Base-by-base conservation (phyloP, 2,797 vertebrate genomes). In the Aplochiton taeniatus region DNA sequence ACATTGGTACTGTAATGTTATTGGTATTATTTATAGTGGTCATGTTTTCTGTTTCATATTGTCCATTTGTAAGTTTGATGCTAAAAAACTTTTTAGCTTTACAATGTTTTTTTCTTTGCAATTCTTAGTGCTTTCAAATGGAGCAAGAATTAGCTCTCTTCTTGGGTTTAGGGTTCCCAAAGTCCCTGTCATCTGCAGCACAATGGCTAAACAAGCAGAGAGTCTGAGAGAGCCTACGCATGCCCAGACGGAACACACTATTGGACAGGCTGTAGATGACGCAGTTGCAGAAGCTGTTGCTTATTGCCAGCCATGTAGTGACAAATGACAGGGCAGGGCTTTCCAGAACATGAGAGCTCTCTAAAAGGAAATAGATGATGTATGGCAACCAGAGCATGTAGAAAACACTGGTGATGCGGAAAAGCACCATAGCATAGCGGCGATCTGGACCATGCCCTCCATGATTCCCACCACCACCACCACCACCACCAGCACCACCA, bases 221-320 rank as follows among this genome's bases (percentile, higher is more conserved):
- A 0, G 96, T 96, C 91, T 96, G 93, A 0, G 97, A 98, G 43
- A 99, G 94, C 72, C 97, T 93, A 74, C 95, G 92, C 81, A 99
- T 95, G 78, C 98, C 98, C 71, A 98, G 90, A 63, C 95, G 95
- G 89, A 99, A 99, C 85, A 98, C 96, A 17, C 98, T 99, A 82
- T 99, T 99, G 81, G 96, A 99, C 78, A 99, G 92, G 85, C 97
- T 99, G 78, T 99, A 99, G 80, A 99, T 98, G 64, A 99, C 95
- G 92, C 97, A 99, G 94, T 99, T 99, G 90, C 97, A 99, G 90
- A 99, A 99, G 91, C 98, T 99, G 91, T 99, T 99, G 93, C 97
- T 99, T 82, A 99, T 99, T 75, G 98, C 98, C 73, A 99, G 93
- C 98, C 98, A 99, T 0, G 98, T 99, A 2, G 97, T 99, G 73